Conservation (phyloP, 2,797 vertebrate genomes). For the Danio jaintianensis region DNA sequence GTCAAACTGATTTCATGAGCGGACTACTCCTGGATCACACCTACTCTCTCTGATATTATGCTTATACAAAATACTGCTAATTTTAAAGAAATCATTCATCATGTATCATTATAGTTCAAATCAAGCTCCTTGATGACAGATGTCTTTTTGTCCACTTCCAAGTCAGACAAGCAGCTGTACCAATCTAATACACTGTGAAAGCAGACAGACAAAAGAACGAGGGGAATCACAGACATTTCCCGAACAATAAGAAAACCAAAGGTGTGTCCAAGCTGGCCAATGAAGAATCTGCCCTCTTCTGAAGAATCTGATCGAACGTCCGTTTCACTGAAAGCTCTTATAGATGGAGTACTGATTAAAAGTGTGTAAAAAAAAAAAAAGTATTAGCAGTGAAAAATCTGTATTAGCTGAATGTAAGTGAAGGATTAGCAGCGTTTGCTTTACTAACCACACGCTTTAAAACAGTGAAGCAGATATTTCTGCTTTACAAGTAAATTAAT, state of each 20-base stretch:
- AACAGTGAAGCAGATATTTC: background rate
- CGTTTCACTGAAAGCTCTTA: background rate
- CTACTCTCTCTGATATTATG: background rate
- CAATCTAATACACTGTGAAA: constrained; percentile 7
- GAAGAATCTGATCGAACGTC: constrained; percentile 18
- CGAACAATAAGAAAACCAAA: constrained; percentile 42
- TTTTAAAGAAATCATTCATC: background rate
- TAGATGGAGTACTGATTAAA: constrained; percentile 53
- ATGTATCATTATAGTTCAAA: constrained; percentile 5
- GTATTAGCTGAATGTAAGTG: background rate
- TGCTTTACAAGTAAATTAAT: background rate
- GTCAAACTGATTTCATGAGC: background rate
- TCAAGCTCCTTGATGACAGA: background rate
- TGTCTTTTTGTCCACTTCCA: constrained; percentile 2
- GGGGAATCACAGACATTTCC: constrained; percentile 16
- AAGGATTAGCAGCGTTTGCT: background rate
- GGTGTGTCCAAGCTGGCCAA: constrained; percentile 24
- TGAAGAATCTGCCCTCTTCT: constrained; percentile 7
- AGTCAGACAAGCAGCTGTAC: constrained; percentile 15
- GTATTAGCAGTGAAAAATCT: constrained; percentile 9
- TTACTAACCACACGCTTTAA: constrained; percentile 2
- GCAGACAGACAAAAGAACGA: background rate
- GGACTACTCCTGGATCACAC: background rate
- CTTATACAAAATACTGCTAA: background rate
- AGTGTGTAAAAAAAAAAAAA: constrained; percentile 57